Percentiles rank a stretch among this genome's conserved stretches.
These are phyloP conservation scores for Ptiloglossa arizonensis DNA, from an alignment of 1,140 invertebrate species.

Conservation along the genomic window DNA sequence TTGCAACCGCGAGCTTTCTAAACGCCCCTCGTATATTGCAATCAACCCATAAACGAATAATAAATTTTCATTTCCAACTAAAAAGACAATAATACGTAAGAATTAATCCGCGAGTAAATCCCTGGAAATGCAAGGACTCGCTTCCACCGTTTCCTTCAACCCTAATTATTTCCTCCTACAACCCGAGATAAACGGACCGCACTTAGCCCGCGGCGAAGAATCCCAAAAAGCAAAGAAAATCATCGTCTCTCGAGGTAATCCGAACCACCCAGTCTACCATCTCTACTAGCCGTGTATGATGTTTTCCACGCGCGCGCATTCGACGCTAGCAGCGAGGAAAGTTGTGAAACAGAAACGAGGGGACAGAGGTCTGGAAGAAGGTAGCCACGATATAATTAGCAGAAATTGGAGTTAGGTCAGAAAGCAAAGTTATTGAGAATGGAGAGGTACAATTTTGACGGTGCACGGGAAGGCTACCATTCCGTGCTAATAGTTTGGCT, in stretches of 20 bases:
- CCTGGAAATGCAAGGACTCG: background rate
- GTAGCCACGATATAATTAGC: conserved; percentile 59
- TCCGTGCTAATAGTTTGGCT: conserved; percentile 27
- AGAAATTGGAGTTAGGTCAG: conserved; percentile 65
- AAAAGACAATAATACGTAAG: background rate
- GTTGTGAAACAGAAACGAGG: background rate
- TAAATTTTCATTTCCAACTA: background rate
- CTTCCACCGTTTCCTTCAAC: background rate
- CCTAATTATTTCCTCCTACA: conserved; percentile 16
- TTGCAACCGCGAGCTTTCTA: no score
- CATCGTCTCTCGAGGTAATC: conserved; percentile 1
- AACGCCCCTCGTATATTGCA: background rate
- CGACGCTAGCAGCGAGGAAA: background rate
- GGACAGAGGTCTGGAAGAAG: conserved; percentile 26
- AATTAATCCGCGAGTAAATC: conserved; percentile 5
- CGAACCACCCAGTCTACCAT: background rate
- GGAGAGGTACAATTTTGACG: conserved; percentile 27
- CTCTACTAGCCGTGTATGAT: background rate
- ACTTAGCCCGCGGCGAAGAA: background rate
- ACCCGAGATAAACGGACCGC: conserved; percentile 6
- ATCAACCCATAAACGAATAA: background rate
- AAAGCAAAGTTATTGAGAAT: conserved; percentile 61
- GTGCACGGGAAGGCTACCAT: conserved; percentile 13
- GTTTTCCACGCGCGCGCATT: background rate
- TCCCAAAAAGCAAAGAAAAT: background rate